These are phyloP conservation scores for Copidosoma floridanum DNA, from an alignment of 1,140 invertebrate genomes.

Conservation along the genomic window DNA sequence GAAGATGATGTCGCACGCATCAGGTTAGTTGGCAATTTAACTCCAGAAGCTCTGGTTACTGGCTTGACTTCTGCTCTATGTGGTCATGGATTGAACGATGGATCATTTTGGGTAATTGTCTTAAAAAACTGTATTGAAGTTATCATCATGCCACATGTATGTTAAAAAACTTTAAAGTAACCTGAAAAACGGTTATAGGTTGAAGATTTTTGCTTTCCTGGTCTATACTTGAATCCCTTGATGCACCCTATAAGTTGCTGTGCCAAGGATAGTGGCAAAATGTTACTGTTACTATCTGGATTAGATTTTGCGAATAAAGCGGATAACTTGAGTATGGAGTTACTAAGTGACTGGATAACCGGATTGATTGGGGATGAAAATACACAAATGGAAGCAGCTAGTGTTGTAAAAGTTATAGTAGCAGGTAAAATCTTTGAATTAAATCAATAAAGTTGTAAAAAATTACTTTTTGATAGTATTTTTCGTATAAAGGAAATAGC, in stretches of 20 bases:
- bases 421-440: constrained; percentile 51
- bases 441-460: background rate
- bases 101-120: constrained; percentile 42
- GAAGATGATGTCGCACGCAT: constrained; percentile 92
- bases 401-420: constrained; percentile 74
- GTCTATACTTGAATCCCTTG: constrained; percentile 30
- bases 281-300: constrained; percentile 76
- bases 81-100: constrained; percentile 58
- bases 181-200: constrained; percentile 52
- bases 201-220: constrained; percentile 73
- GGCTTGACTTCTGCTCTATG: constrained; percentile 76
- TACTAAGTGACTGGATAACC: constrained; percentile 77
- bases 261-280: constrained; percentile 57
- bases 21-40: constrained; percentile 66
- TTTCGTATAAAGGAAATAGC: constrained; percentile 50
- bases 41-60: constrained; percentile 65
- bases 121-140: too few relatives aligned
- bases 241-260: constrained; percentile 8
- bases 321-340: constrained; percentile 62
- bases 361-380: constrained; percentile 66
- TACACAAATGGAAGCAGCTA: constrained; percentile 64
- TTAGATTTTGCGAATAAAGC: constrained; percentile 67
- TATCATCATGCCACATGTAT: too few relatives aligned
- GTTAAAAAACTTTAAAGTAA: background rate
- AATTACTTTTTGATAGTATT: background rate